Evolutionary conservation across 2,113 vertebrate genomes (phyloP), one percentile per base, ranked within the genome.

Genomic region (Cichladusa arquata): DNA sequence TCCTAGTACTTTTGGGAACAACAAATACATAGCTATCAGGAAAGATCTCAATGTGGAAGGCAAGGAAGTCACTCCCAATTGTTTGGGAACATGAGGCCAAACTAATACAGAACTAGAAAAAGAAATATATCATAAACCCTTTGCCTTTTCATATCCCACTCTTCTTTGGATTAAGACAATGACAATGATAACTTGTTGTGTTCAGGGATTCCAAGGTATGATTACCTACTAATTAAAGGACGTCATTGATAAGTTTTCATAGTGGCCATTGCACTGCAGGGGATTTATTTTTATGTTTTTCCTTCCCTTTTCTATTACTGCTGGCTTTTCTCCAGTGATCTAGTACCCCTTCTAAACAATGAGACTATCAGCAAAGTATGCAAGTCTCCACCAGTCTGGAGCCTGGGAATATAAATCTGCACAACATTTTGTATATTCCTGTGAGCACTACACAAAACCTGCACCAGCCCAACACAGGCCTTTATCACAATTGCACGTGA

Each of bases 1-100:
- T 69, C 90, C 83, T 56, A 71, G 76, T 86, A 50, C 61, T 62
- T 36, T 16, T 54, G 72, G 74, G 67, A 96, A 90, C 65, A 95
- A 95, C 72, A 95, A 93, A 89, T 65, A 64, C 61, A 71, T 4
- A 71, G 86, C 85, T 95, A 95, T 96, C 96, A 90, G 72, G 76
- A 93, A 88, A 92, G 92, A 96, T 93, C 77, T 92, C 76, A 51
- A 53, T 20, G 76, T 88, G 69, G 61, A 92, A 95, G 70, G 85
- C 91, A 86, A 96, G 93, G 95, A 96, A 96, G 91, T 96, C 91
- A 88, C 93, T 96, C 88, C 87, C 93, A 95, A 81, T 85, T 95
- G 88, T 96, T 88, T 42, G 92, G 61, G 36, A 90, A 15, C 42
- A 81, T 1, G 25, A 92, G 76, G 72, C 48, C 13, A 51, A 79